Conservation (phyloP, 2,797 vertebrate genomes). For the Alauda arvensis region DNA sequence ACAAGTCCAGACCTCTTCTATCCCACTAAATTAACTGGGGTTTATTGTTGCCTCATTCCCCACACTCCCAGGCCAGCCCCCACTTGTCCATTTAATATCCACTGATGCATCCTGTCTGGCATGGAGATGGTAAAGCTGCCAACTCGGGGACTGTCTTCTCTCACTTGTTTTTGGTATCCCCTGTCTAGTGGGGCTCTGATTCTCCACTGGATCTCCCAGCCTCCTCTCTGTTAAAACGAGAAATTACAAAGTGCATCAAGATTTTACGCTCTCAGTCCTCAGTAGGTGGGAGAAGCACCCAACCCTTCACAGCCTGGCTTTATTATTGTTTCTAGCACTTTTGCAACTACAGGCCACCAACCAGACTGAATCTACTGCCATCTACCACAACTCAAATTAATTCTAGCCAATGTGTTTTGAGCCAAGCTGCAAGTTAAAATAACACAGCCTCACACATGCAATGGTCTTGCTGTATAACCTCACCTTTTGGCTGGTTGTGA, state of each 20-base stretch:
- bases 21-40: conserved; percentile 32
- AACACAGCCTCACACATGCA: background rate
- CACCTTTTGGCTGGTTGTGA: background rate
- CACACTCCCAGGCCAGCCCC: conserved; percentile 34
- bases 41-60: conserved; percentile 54
- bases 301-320: background rate
- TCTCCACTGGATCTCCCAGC: background rate
- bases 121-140: background rate
- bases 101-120: background rate
- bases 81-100: conserved; percentile 54
- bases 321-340: conserved; percentile 6
- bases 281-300: background rate
- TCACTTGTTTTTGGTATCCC: background rate
- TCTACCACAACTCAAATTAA: conserved; percentile 36
- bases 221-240: background rate
- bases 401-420: background rate
- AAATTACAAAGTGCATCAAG: background rate
- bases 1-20: conserved; percentile 46
- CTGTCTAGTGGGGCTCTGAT: background rate
- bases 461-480: background rate
- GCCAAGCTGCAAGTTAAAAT: conserved; percentile 7
- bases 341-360: background rate
- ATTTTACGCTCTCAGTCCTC: background rate
- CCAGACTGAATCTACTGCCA: background rate
- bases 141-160: background rate